Percentiles rank a stretch among this genome's conserved stretches.
These are phyloP conservation scores for Villa cingulata DNA, from an alignment of 2,888 invertebrate genomes.

Conservation along the genomic window DNA sequence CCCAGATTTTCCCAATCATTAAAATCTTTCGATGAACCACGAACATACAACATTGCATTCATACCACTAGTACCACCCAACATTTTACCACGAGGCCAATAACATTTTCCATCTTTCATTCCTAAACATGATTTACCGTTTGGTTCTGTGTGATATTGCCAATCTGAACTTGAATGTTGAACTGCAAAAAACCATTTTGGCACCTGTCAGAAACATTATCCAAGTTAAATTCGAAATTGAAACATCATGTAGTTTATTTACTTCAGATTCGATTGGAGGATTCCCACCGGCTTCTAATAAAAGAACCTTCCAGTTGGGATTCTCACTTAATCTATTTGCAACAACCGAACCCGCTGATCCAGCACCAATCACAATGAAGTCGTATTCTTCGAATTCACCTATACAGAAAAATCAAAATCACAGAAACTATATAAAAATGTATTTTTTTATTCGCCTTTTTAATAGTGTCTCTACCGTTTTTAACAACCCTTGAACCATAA, in stretches of 20 bases:
- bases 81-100: conserved; percentile 46
- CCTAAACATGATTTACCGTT: conserved; percentile 20
- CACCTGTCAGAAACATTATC: conserved; percentile 7
- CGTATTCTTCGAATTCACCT: conserved; percentile 30
- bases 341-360: conserved; percentile 50
- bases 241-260: conserved; percentile 14
- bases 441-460: not conserved
- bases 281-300: conserved; percentile 70
- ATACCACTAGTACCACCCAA: conserved; percentile 53
- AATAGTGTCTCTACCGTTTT: conserved; percentile 25
- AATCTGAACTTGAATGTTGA: conserved; percentile 22
- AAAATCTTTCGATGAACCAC: conserved; percentile 50
- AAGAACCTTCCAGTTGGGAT: conserved; percentile 59
- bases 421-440: not conserved
- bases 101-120: conserved; percentile 28
- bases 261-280: conserved; percentile 39
- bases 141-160: conserved; percentile 25
- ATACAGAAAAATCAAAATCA: not conserved
- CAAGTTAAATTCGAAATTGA: too few species aligned
- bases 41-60: conserved; percentile 51
- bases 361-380: conserved; percentile 46
- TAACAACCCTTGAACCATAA: conserved; percentile 22
- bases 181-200: conserved; percentile 18
- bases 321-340: conserved; percentile 55
- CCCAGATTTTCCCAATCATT: conserved; percentile 48